Percentiles rank a stretch among this genome's conserved stretches.
phyloP scores from a whole-genome alignment of 2,797 vertebrate species.

The Lepus oiostolus region DNA sequence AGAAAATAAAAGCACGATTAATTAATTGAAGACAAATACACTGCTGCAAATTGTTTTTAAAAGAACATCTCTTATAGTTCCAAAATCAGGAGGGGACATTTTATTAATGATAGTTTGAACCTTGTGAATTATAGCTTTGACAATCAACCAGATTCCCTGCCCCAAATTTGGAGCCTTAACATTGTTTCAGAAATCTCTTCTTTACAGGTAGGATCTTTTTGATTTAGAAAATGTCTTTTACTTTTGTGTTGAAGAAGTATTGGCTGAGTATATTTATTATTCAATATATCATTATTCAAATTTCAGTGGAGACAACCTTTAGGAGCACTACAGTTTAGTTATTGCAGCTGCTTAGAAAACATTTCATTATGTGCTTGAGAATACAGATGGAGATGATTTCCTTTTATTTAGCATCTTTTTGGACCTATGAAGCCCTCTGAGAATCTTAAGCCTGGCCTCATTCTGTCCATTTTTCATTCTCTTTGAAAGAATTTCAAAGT shows the following conservation, averaged over 20 bases:
- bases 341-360: constrained; percentile 64
- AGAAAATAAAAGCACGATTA: constrained; percentile 50
- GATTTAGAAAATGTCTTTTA: constrained; percentile 60
- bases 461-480: constrained; percentile 81
- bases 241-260: constrained; percentile 61
- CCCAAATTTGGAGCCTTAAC: neutral
- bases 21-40: constrained; percentile 66
- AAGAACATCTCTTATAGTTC: constrained; percentile 20
- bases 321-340: constrained; percentile 44
- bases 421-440: constrained; percentile 55
- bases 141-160: neutral
- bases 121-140: neutral
- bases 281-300: constrained; percentile 57
- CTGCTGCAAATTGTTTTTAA: constrained; percentile 62
- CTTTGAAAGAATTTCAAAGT: constrained; percentile 80
- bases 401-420: constrained; percentile 70
- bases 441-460: constrained; percentile 77
- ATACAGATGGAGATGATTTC: constrained; percentile 55
- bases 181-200: neutral
- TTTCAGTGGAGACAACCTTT: constrained; percentile 51
- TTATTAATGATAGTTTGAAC: constrained; percentile 31
- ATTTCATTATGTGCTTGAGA: constrained; percentile 43
- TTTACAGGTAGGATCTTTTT: constrained; percentile 25
- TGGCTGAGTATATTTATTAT: constrained; percentile 59
- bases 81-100: constrained; percentile 1